A percentile compares a stretch with the other conserved stretches of the same genome.
These are phyloP conservation scores for Heliothis peltigera DNA, from an alignment of 2,888 invertebrate genomes.

Conservation along the genomic window DNA sequence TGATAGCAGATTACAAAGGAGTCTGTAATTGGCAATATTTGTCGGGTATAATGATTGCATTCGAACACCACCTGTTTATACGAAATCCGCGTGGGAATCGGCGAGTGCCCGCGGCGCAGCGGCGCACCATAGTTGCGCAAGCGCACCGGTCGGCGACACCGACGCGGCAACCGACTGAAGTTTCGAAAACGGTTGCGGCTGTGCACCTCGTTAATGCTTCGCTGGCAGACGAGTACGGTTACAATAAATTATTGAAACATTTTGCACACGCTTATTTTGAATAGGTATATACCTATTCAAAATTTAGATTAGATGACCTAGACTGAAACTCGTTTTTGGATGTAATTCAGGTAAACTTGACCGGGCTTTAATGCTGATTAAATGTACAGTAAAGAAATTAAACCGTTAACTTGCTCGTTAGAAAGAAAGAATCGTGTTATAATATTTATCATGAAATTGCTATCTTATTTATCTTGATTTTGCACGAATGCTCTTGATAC, in stretches of 20 bases:
- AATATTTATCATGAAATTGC: too few species aligned
- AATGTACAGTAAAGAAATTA: slow-evolving; percentile 46
- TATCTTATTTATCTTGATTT: slow-evolving; percentile 40
- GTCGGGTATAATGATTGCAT: slow-evolving; percentile 75
- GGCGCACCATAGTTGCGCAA: slow-evolving; percentile 76
- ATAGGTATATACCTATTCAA: too few species aligned
- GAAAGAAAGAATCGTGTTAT: slow-evolving; percentile 58
- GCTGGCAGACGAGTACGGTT: slow-evolving; percentile 61
- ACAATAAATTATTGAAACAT: slow-evolving; percentile 56
- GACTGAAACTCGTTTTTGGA: slow-evolving; percentile 54
- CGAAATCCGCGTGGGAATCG: slow-evolving; percentile 89
- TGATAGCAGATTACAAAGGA: slow-evolving; percentile 65
- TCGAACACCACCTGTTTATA: slow-evolving; percentile 83
- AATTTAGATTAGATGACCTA: slow-evolving; percentile 52
- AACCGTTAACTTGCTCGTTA: slow-evolving; percentile 58
- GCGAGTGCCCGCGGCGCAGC: slow-evolving; percentile 71
- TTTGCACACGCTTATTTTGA: slow-evolving; percentile 45
- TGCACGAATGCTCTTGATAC: slow-evolving; percentile 41
- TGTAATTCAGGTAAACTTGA: slow-evolving; percentile 50
- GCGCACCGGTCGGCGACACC: slow-evolving; percentile 63
- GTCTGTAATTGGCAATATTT: slow-evolving; percentile 73
- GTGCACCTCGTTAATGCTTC: slow-evolving; percentile 64
- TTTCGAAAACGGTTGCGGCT: slow-evolving; percentile 74
- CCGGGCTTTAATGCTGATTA: slow-evolving; percentile 46
- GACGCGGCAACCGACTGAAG: slow-evolving; percentile 58